These are phyloP conservation scores for Bombus confusus DNA, from an alignment of 1,140 invertebrate genomes.

Conservation along the genomic window DNA sequence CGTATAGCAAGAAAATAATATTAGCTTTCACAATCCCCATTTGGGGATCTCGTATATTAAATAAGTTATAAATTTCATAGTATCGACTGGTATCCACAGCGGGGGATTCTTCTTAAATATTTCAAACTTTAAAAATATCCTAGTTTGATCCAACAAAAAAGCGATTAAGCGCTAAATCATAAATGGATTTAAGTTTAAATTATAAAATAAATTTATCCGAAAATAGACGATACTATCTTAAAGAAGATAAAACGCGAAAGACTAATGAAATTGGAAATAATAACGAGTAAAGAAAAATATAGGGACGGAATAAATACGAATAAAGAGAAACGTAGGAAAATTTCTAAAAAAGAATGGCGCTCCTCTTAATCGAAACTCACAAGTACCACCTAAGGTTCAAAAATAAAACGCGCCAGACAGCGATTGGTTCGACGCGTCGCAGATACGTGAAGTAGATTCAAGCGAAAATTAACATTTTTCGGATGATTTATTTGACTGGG, in stretches of 20 bases:
- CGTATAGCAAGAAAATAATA: neutral
- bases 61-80: neutral
- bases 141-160: neutral
- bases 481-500: slow-evolving; percentile 55
- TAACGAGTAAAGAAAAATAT: too few relatives aligned
- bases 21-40: neutral
- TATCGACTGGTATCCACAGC: neutral
- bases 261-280: neutral
- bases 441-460: neutral
- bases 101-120: neutral
- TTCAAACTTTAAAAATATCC: neutral
- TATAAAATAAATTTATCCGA: neutral
- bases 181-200: neutral
- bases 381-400: neutral
- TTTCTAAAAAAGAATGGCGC: neutral
- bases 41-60: neutral
- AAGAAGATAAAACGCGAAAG: neutral
- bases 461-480: slow-evolving; percentile 59
- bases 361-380: neutral
- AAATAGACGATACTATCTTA: too few relatives aligned
- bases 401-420: neutral
- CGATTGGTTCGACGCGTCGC: neutral
- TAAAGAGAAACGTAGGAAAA: neutral
- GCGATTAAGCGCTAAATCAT: neutral
- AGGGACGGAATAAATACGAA: too few relatives aligned